phyloP scores from a whole-genome alignment of 35 echinoderm and acorn worm genomes.

The Chiridota heheva region DNA sequence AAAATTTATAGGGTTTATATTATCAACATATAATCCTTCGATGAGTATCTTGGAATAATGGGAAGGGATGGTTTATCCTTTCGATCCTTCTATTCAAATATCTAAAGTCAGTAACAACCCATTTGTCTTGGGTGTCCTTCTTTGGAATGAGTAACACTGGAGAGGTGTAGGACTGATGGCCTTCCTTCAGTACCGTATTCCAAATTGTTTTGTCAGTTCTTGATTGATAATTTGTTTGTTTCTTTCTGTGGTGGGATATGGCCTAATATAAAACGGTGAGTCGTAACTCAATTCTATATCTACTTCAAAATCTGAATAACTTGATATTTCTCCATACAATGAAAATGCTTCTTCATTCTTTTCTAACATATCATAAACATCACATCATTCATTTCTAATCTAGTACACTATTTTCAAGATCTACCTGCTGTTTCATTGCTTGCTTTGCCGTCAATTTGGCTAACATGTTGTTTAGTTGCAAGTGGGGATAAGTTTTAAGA shows the following conservation, averaged over 20 bases:
- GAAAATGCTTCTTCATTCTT: constrained; percentile 4
- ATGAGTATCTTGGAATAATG: constrained; percentile 7
- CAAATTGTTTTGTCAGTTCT: neutral
- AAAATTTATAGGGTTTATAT: no score
- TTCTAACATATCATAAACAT: neutral
- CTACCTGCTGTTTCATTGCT: neutral
- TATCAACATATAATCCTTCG: no score
- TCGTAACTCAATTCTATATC: constrained; percentile 29
- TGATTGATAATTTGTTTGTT: constrained; percentile 1
- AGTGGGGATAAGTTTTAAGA: neutral
- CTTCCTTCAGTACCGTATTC: neutral
- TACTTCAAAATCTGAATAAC: constrained; percentile 21
- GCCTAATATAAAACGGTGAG: constrained; percentile 48
- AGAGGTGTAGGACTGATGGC: constrained; percentile 1
- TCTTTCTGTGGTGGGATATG: constrained; percentile 23
- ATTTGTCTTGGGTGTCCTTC: neutral
- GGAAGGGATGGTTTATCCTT: constrained; percentile 25
- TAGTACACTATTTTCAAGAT: constrained; percentile 23
- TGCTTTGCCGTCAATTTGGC: neutral
- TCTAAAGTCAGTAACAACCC: constrained; percentile 9
- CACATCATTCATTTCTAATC: neutral
- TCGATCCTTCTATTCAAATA: constrained; percentile 10
- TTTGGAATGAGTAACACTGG: neutral
- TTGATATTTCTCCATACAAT: constrained; percentile 48
- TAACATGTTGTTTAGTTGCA: neutral